Evolutionary conservation across 1,140 invertebrate genomes (phyloP).

Genomic region (Ruditapes philippinarum): DNA sequence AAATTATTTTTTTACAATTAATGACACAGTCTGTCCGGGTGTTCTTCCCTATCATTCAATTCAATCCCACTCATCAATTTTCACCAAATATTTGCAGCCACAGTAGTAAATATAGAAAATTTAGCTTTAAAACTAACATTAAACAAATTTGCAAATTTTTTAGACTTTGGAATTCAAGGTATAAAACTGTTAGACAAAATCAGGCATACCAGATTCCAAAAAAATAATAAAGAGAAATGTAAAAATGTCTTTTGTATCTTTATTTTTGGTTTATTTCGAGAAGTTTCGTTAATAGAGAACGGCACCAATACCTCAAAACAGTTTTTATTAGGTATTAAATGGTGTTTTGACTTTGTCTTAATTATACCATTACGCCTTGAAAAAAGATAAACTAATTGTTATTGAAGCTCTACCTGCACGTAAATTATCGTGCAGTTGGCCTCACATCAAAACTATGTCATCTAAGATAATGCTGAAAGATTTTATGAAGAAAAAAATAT

Average conservation of each 20-base stretch:
- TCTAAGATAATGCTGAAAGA: constrained; percentile 20
- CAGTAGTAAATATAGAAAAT: no score
- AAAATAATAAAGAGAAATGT: neutral
- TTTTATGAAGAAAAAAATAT: neutral
- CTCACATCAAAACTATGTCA: neutral
- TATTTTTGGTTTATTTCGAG: neutral
- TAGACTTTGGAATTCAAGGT: no score
- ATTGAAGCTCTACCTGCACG: neutral
- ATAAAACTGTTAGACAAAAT: neutral
- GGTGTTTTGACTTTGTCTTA: constrained; percentile 32
- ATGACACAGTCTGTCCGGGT: no score
- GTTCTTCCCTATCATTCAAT: no score
- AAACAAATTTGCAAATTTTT: no score
- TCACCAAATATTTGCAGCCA: no score
- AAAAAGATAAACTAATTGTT: constrained; percentile 16
- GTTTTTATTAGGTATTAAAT: constrained; percentile 26
- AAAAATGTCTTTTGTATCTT: neutral
- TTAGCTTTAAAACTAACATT: no score
- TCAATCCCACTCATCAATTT: no score
- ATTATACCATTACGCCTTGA: constrained; percentile 28
- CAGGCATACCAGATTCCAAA: neutral
- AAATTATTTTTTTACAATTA: no score
- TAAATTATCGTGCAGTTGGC: neutral
- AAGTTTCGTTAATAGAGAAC: neutral
- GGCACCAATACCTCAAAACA: constrained; percentile 39